A percentile compares a stretch with the other conserved stretches of the same genome.
phyloP scores from a whole-genome alignment of 2,113 vertebrate genomes.

The Mus musculus region GRCm39 chr9:49768001-49768500 shows the following conservation, averaged over 20 bases:
- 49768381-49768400: background rate
- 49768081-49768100: background rate
- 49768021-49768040: background rate
- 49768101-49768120: slow-evolving; percentile 14
- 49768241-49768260: background rate
- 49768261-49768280: background rate
- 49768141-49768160: background rate
- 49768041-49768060: background rate
- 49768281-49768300: background rate
- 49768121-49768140: background rate
- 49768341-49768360: background rate
- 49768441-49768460: background rate
- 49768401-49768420: background rate
- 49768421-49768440: too few relatives aligned
- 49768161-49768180: slow-evolving; percentile 14
- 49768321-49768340: background rate
- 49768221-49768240: background rate
- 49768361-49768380: background rate
- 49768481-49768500: background rate
- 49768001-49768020: background rate
- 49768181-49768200: background rate
- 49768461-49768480: slow-evolving; percentile 38
- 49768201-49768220: background rate
- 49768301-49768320: background rate
- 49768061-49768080: background rate